A percentile compares a stretch with the other conserved stretches of the same genome.
phyloP scores from a whole-genome alignment of 2,888 invertebrate genomes.

The Athalia rosae region DNA sequence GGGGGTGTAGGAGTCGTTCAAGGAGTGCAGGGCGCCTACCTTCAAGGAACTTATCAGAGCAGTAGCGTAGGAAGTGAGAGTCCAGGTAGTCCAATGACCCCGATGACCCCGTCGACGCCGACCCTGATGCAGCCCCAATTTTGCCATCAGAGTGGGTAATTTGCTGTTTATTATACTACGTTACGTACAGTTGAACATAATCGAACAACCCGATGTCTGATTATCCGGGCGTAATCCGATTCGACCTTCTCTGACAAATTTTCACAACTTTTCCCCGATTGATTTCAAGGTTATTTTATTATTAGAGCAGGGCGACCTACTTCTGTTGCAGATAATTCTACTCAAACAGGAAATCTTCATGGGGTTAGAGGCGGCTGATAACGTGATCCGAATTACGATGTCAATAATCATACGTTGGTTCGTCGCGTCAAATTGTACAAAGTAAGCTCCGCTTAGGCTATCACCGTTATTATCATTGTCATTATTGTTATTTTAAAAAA shows the following conservation, averaged over 20 bases:
- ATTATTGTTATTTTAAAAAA: too few species aligned
- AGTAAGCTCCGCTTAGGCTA: neutral
- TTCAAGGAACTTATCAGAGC: slow-evolving; percentile 63
- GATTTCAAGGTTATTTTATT: neutral
- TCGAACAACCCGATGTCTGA: neutral
- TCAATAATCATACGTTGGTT: too few species aligned
- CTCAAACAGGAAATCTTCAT: neutral
- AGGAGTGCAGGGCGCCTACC: slow-evolving; percentile 57
- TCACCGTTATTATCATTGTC: too few species aligned
- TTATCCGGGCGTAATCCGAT: neutral
- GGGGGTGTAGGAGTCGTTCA: slow-evolving; percentile 62
- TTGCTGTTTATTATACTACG: slow-evolving; percentile 21
- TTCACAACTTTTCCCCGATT: neutral
- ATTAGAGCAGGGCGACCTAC: slow-evolving; percentile 38
- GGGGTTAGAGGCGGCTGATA: slow-evolving; percentile 30
- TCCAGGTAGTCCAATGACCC: slow-evolving; percentile 67
- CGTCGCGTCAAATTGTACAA: neutral
- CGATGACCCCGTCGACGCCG: slow-evolving; percentile 65
- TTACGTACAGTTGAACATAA: neutral
- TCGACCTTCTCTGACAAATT: neutral
- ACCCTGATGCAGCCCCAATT: slow-evolving; percentile 66
- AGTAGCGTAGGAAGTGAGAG: slow-evolving; percentile 67
- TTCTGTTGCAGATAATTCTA: slow-evolving; percentile 40
- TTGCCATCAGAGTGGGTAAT: slow-evolving; percentile 65
- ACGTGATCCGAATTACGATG: neutral